Evolutionary conservation across 1,140 invertebrate genomes (phyloP).

Genomic region (Zaprionus kolodkinae): DNA sequence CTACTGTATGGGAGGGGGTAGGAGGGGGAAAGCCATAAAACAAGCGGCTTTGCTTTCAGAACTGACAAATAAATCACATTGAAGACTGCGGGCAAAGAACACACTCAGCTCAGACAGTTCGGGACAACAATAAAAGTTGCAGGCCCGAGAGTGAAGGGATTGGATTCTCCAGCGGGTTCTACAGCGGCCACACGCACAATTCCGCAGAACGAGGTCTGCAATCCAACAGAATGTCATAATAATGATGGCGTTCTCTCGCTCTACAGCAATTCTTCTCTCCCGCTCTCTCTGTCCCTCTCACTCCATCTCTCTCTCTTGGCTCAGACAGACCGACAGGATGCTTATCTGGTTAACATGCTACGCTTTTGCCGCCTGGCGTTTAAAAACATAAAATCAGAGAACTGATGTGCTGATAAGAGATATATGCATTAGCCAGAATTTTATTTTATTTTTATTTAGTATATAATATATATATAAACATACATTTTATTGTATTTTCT

Average conservation of each 20-base stretch:
- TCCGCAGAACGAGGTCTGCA: slow-evolving; percentile 65
- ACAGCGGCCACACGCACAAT: slow-evolving; percentile 73
- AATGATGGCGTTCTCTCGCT: slow-evolving; percentile 70
- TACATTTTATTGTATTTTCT: too few relatives aligned
- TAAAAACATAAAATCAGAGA: slow-evolving; percentile 21
- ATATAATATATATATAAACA: not conserved
- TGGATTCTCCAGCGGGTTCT: not conserved
- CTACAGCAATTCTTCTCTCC: not conserved
- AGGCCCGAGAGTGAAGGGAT: slow-evolving; percentile 39
- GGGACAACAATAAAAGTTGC: slow-evolving; percentile 64
- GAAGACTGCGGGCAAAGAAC: slow-evolving; percentile 33
- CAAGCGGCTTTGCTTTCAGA: slow-evolving; percentile 62
- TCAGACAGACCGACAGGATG: slow-evolving; percentile 53
- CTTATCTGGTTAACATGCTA: slow-evolving; percentile 79
- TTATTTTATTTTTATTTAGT: slow-evolving; percentile 11
- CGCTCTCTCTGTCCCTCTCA: not conserved
- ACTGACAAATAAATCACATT: slow-evolving; percentile 64
- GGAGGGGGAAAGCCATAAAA: slow-evolving; percentile 51
- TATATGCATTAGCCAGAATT: slow-evolving; percentile 67
- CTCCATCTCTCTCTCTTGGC: not conserved
- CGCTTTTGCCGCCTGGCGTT: slow-evolving; percentile 43
- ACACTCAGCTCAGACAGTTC: slow-evolving; percentile 10
- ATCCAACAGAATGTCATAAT: slow-evolving; percentile 82
- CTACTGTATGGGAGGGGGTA: slow-evolving; percentile 52
- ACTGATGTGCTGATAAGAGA: slow-evolving; percentile 55